A percentile compares a stretch with the other conserved stretches of the same genome.
Conservation (phyloP, 2,888 invertebrate genomes). For the Scaptomyza tumidula region DNA sequence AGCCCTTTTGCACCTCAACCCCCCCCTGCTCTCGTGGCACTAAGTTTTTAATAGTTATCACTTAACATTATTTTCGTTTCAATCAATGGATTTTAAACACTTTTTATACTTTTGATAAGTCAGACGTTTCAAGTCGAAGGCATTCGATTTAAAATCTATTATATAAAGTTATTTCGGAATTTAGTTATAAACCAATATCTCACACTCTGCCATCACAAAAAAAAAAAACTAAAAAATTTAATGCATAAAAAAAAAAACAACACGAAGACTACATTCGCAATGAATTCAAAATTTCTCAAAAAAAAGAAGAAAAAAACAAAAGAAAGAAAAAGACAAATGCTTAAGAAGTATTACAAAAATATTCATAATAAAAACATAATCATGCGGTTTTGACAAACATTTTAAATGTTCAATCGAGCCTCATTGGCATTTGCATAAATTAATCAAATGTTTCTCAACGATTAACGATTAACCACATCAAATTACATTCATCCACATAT, state of each 20-base stretch:
- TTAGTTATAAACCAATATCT: constrained; percentile 65
- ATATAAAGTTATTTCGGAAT: constrained; percentile 63
- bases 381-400: constrained; percentile 76
- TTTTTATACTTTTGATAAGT: constrained; percentile 80
- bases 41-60: constrained; percentile 4
- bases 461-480: constrained; percentile 49
- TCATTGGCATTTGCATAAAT: constrained; percentile 66
- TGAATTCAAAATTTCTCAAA: constrained; percentile 74
- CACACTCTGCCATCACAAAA: constrained; percentile 36
- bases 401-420: constrained; percentile 72
- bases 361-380: constrained; percentile 69
- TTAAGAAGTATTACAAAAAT: constrained; percentile 73
- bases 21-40: constrained; percentile 4
- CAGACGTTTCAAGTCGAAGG: constrained; percentile 68
- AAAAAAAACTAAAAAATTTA: not conserved
- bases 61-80: constrained; percentile 44
- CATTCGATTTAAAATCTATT: constrained; percentile 79
- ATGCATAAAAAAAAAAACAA: not conserved
- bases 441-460: constrained; percentile 66
- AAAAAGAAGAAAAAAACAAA: constrained; percentile 28
- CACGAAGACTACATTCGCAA: constrained; percentile 75
- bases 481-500: constrained; percentile 37
- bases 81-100: constrained; percentile 77
- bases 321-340: constrained; percentile 74
- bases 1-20: not conserved